phyloP scores from a whole-genome alignment of 2,113 vertebrate genomes.

The Ailurus styani region DNA sequence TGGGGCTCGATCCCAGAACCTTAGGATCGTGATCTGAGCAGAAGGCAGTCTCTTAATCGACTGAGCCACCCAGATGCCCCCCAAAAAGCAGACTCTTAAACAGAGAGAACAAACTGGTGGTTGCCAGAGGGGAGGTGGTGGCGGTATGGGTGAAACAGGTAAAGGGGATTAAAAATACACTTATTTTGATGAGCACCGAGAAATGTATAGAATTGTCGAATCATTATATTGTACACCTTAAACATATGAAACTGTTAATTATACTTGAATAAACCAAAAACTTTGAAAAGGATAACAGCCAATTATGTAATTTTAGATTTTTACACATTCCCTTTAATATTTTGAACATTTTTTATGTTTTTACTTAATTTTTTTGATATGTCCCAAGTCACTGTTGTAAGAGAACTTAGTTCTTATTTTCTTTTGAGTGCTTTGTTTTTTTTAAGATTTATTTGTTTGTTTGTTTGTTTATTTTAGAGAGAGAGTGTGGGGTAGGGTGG shows the following conservation, averaged over 20 bases:
- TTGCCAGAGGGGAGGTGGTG: too few relatives aligned
- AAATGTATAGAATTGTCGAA: not conserved
- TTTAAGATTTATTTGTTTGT: not conserved
- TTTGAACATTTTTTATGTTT: not conserved
- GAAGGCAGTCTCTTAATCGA: too few relatives aligned
- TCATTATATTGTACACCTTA: not conserved
- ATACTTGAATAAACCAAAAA: not conserved
- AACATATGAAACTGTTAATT: not conserved
- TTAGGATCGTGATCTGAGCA: too few relatives aligned
- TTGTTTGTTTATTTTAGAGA: not conserved
- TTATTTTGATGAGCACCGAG: too few relatives aligned
- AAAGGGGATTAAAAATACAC: too few relatives aligned
- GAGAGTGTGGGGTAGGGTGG: not conserved
- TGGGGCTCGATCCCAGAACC: too few relatives aligned
- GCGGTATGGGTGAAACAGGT: too few relatives aligned
- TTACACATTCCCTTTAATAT: not conserved
- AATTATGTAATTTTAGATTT: not conserved
- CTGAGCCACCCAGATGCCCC: too few relatives aligned
- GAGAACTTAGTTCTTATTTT: not conserved
- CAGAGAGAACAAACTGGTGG: too few relatives aligned
- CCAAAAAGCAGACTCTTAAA: too few relatives aligned
- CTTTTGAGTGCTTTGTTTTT: not conserved
- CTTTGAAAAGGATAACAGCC: not conserved
- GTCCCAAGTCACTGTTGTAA: not conserved
- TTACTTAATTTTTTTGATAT: not conserved